Base-by-base conservation (phyloP, 2,888 invertebrate genomes). In the Actias luna region DNA sequence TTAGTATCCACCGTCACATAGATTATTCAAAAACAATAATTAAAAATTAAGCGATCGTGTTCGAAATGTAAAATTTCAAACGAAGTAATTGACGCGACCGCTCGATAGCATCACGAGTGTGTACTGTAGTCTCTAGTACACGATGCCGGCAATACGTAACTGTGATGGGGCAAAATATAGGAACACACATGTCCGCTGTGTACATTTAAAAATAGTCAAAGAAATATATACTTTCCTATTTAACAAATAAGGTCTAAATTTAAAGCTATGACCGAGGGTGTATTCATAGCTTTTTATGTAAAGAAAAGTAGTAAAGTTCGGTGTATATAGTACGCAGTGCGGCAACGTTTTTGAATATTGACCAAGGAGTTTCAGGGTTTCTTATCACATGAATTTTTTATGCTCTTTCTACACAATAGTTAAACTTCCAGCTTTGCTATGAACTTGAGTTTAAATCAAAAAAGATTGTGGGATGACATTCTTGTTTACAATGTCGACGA, bases 291-390 rank as follows among this genome's bases (percentile, higher is more conserved):
- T 64, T 67, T 65, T 68, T 61, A 31, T 16, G 59, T 42, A 58
- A 62, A 60, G 42, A 57, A 61, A 58, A 39, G 65, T 60, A 68
- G 65, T 69, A 71, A 74, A 70, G 70, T 69, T 70, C 63, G 63
- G 22, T 39, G 59, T 59, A 61, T 64, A 61, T 62, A 67, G 72
- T n/a, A n/a, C 79, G 78, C 79, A 79, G 71, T 78, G 79, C 78
- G 79, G 72, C 71, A 76, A 64, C 25, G 8, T 50, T 50, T 14
- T 63, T 61, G 61, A 59, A 62, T 61, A 29, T 66, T 57, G 62
- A 62, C 69, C 69, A 70, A 73, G 71, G 64, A 65, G 65, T 59
- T 63, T 59, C 52, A 46, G 60, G 68, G 62, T 63, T 70, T 69
- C 65, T 69, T 64, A 63, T 64, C 65, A 42, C 67, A 66, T 63